These are phyloP conservation scores for Rhadina sibilatrix DNA, from an alignment of 2,113 vertebrate genomes.

Conservation along the genomic window DNA sequence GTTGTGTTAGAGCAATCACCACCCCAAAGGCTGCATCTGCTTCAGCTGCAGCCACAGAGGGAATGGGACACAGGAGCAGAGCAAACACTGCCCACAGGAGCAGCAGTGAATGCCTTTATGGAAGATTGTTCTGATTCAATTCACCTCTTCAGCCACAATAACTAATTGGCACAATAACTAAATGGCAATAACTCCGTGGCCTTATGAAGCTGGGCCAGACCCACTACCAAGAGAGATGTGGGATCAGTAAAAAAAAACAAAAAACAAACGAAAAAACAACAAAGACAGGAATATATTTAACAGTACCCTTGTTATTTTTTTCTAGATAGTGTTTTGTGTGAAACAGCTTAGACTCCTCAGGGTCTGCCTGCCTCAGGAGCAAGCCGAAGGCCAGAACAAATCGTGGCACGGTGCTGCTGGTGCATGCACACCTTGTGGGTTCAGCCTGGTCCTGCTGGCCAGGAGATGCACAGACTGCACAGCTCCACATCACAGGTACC, in stretches of 20 bases:
- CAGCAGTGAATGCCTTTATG: background rate
- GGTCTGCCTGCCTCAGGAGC: background rate
- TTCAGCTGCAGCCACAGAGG: background rate
- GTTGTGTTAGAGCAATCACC: background rate
- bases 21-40: background rate
- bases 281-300: background rate
- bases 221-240: background rate
- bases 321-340: background rate
- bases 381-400: background rate
- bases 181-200: too few relatives aligned
- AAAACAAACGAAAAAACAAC: too few relatives aligned
- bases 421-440: rapidly evolving
- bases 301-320: background rate
- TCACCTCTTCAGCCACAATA: background rate
- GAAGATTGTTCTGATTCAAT: background rate
- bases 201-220: background rate
- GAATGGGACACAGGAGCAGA: background rate
- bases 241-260: background rate
- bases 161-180: too few relatives aligned
- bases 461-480: background rate
- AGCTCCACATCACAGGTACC: background rate
- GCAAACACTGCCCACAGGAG: background rate
- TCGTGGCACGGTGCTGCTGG: background rate
- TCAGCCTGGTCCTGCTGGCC: background rate
- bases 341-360: background rate